Evolutionary conservation across 2,797 vertebrate genomes (phyloP).

Genomic region (Okamejei kenojei): DNA sequence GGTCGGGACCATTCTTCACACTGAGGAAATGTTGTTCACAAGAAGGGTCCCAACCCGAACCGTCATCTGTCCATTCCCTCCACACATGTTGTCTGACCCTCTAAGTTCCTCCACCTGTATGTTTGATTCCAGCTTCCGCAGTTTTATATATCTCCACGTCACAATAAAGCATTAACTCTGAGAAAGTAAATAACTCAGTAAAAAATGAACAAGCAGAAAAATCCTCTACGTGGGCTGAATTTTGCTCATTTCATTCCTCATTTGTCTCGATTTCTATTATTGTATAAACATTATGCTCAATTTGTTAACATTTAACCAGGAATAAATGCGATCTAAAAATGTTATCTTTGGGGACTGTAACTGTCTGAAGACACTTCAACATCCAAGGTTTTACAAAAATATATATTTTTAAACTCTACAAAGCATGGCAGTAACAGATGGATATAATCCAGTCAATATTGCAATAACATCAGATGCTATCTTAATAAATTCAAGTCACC

Average conservation of each 20-base stretch:
- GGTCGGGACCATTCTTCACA: too few species aligned
- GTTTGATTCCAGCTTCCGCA: too few species aligned
- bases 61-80: too few species aligned
- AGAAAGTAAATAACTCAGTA: background rate
- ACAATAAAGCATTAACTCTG: background rate
- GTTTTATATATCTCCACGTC: too few species aligned
- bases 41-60: too few species aligned
- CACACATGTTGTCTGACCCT: too few species aligned
- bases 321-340: background rate
- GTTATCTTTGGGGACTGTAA: background rate
- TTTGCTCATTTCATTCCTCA: background rate
- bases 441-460: background rate
- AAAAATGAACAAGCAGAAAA: background rate
- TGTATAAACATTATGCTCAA: background rate
- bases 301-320: background rate
- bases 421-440: too few species aligned
- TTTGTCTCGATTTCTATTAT: background rate
- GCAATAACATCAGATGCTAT: background rate
- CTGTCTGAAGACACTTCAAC: background rate
- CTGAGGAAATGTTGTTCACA: too few species aligned
- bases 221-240: background rate
- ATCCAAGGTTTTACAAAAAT: too few species aligned
- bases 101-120: too few species aligned
- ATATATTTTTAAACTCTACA: too few species aligned
- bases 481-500: background rate